phyloP scores from a whole-genome alignment of 2,113 vertebrate genomes.

The Copsychus sechellarum region DNA sequence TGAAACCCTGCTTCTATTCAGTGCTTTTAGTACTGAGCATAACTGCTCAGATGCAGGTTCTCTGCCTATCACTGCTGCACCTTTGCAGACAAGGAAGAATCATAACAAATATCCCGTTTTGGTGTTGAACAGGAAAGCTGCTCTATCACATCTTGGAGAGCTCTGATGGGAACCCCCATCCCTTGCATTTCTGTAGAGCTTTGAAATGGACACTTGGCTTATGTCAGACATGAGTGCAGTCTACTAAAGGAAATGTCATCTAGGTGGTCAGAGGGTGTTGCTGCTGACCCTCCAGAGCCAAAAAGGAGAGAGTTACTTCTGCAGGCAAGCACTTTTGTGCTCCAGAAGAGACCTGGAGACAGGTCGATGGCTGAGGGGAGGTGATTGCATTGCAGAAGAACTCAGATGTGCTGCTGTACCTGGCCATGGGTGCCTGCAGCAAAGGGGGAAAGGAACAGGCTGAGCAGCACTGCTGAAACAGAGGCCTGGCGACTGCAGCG shows the following conservation, averaged over 20 bases:
- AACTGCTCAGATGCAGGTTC: not conserved
- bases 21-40: not conserved
- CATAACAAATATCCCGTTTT: not conserved
- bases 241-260: not conserved
- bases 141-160: not conserved
- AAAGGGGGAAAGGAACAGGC: not conserved
- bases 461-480: not conserved
- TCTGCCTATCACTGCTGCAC: not conserved
- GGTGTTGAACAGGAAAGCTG: not conserved
- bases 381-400: not conserved
- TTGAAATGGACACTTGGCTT: not conserved
- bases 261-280: not conserved
- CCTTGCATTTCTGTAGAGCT: not conserved
- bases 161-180: not conserved
- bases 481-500: fast-evolving
- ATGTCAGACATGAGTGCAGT: fast-evolving
- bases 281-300: not conserved
- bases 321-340: not conserved
- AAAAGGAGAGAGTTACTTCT: not conserved
- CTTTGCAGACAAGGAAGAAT: not conserved
- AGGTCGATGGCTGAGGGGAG: not conserved
- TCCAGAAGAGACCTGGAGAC: not conserved
- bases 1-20: not conserved
- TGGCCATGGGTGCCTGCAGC: not conserved
- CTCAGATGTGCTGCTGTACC: not conserved